Percentiles rank a stretch among this genome's conserved stretches.
phyloP scores from a whole-genome alignment of 2,113 vertebrate genomes.

The Barnardius zonarius region DNA sequence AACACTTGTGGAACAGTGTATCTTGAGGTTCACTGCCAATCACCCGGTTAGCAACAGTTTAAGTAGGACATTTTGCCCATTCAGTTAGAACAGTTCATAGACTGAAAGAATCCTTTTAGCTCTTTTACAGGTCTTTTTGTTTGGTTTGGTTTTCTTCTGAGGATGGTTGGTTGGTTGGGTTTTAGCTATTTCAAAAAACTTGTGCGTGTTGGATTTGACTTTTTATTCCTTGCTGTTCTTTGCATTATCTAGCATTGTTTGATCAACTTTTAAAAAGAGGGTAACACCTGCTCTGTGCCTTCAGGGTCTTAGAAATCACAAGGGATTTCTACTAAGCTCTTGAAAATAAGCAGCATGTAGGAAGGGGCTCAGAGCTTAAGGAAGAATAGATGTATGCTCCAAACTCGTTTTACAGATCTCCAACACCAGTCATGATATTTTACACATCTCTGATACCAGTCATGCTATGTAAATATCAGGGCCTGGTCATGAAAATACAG shows the following conservation, averaged over 20 bases:
- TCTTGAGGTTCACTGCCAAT: neutral
- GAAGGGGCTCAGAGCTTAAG: neutral
- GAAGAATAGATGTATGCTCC: neutral
- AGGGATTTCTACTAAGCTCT: neutral
- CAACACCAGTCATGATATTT: neutral
- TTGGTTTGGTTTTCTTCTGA: neutral
- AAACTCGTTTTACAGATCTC: neutral
- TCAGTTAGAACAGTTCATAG: neutral
- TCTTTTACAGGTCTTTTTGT: neutral
- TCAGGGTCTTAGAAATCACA: neutral
- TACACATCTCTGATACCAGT: neutral
- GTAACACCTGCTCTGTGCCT: neutral
- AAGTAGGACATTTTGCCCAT: neutral
- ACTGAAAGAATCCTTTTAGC: neutral
- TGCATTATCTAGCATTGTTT: neutral
- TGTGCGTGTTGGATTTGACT: neutral
- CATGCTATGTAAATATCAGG: neutral
- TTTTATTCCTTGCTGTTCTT: neutral
- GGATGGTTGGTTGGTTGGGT: fast-evolving
- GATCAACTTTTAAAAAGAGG: neutral
- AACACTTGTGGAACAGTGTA: neutral
- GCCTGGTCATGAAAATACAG: neutral
- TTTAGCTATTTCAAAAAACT: neutral
- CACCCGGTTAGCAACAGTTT: neutral
- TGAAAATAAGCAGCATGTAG: neutral